Base-by-base conservation (phyloP, 2,797 vertebrate genomes). In the Mastacembelus armatus region DNA sequence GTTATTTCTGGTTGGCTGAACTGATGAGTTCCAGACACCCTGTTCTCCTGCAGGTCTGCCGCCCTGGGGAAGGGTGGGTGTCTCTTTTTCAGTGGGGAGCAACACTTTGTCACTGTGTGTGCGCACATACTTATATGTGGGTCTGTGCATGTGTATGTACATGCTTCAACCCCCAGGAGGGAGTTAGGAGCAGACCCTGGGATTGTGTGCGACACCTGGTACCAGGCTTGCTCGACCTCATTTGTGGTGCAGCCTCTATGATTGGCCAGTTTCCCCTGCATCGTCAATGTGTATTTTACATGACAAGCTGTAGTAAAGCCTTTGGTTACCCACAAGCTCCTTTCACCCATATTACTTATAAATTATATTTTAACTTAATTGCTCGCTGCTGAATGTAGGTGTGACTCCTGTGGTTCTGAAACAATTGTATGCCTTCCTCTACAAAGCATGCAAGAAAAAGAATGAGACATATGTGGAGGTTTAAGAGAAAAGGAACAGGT, bases 11-110 rank as follows among this genome's bases (percentile, higher is more conserved):
- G 61, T 76, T 40, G 71, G 76, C 45, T 78, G 74, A 71, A 74
- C 78, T 77, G 80, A 86, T 79, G 71, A 83, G 50, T 80, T 78
- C 68, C 42, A 66, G 40, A 79, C 70, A 65, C 55, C 48, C n/a
- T 42, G 39, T 63, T 60, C 52, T 59, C 52, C 70, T 69, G 66
- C 57, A 65, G 79, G 80, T 85, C 75, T 76, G 51, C 38, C 32
- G 57, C 52, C 43, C 29, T 5, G 39, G 61, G 74, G 75, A 44
- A 71, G 69, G 77, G 84, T 73, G 66, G 74, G 68, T 81, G 73
- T 74, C 19, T 73, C 19, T 71, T 65, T 70, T 63, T 58, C 48
- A 22, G 30, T 7, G 8, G 10, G 24, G 51, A 59, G 52, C 50
- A 52, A 59, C 66, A 32, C 4, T 30, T 33, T 40, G 24, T 38